These are phyloP conservation scores for Asteroscopus sphinx DNA, from an alignment of 2,888 invertebrate genomes.

Conservation along the genomic window DNA sequence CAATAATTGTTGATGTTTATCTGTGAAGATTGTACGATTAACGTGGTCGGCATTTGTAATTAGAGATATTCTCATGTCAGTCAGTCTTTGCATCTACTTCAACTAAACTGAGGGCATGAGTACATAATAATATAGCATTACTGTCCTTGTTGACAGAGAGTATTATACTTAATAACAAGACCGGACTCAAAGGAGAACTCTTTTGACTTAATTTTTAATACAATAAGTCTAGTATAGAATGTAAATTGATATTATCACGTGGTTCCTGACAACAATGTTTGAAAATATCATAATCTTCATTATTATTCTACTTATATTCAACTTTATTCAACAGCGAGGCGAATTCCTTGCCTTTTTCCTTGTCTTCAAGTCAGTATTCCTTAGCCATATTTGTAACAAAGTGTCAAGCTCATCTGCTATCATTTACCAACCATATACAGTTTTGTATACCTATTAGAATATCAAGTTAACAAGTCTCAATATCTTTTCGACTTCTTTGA, in stretches of 20 bases:
- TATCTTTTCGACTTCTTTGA: constrained; percentile 30
- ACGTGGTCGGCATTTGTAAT: constrained; percentile 69
- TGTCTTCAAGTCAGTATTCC: too few species aligned
- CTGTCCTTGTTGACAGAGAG: constrained; percentile 17
- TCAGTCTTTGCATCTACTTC: constrained; percentile 55
- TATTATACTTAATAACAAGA: not conserved
- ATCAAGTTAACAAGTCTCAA: constrained; percentile 11
- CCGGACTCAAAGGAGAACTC: too few species aligned
- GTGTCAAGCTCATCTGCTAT: too few species aligned
- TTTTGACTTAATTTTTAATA: too few species aligned
- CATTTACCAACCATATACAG: not conserved
- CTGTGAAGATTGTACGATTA: constrained; percentile 59
- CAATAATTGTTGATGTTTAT: constrained; percentile 46
- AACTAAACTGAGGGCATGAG: constrained; percentile 25
- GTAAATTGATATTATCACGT: too few species aligned
- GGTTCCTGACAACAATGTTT: too few species aligned
- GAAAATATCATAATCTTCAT: too few species aligned
- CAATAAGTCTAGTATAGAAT: too few species aligned
- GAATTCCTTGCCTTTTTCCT: too few species aligned
- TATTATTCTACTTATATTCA: too few species aligned
- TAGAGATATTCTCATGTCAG: constrained; percentile 72
- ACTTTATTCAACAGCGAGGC: too few species aligned
- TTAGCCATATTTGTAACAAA: too few species aligned
- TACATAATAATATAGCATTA: constrained; percentile 20
- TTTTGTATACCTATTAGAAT: constrained; percentile 16